Conservation (phyloP, 2,888 invertebrate species). For the Sceliomorpha sp. region DNA sequence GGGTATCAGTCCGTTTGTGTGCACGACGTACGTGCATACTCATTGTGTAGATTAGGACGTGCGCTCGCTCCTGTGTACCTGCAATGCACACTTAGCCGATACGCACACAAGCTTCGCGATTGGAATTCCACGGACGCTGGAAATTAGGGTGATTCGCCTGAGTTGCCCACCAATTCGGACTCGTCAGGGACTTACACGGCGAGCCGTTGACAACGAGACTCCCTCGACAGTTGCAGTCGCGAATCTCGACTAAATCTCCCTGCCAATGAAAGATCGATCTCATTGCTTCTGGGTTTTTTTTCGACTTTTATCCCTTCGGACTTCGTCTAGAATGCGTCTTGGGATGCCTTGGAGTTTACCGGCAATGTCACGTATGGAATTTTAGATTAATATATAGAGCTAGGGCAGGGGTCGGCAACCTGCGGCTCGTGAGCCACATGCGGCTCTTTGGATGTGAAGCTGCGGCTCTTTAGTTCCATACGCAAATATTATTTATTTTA, state of each 20-base stretch:
- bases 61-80: slow-evolving; percentile 1
- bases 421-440: too few relatives aligned
- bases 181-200: slow-evolving; percentile 22
- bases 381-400: too few relatives aligned
- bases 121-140: slow-evolving; percentile 29
- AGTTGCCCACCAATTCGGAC: slow-evolving; percentile 25
- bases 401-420: too few relatives aligned
- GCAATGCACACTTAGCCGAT: neutral
- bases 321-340: too few relatives aligned
- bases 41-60: slow-evolving; percentile 16
- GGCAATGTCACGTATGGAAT: too few relatives aligned
- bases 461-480: too few relatives aligned
- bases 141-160: slow-evolving; percentile 48
- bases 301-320: neutral
- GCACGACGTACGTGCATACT: slow-evolving; percentile 28
- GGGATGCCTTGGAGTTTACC: too few relatives aligned
- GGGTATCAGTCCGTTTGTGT: slow-evolving; percentile 35
- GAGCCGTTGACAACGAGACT: slow-evolving; percentile 13
- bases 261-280: slow-evolving; percentile 46
- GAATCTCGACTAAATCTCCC: slow-evolving; percentile 41
- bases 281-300: neutral
- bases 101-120: slow-evolving; percentile 12
- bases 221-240: slow-evolving; percentile 29
- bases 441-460: too few relatives aligned
- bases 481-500: too few relatives aligned